phyloP scores from a whole-genome alignment of 2,113 vertebrate genomes.

The Hyla sarda region DNA sequence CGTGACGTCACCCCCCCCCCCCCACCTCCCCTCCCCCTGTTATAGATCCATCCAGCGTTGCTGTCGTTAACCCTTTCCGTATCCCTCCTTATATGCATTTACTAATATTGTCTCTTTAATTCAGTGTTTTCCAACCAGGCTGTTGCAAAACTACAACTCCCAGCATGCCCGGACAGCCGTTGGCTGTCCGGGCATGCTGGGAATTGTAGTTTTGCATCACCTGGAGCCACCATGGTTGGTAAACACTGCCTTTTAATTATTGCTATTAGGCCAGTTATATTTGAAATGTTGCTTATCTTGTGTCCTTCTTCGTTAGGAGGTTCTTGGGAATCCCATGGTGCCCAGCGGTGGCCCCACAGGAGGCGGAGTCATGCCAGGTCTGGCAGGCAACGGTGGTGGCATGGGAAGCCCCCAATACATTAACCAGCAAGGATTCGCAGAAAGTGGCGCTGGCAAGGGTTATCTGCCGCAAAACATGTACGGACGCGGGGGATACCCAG shows the following conservation, averaged over 20 bases:
- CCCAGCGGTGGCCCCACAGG: constrained; percentile 86
- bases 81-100: neutral
- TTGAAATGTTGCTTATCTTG: neutral
- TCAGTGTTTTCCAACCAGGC: no score
- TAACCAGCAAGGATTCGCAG: constrained; percentile 86
- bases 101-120: neutral
- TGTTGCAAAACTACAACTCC: no score
- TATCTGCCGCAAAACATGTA: constrained; percentile 87
- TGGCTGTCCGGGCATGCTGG: no score
- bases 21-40: no score
- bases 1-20: constrained; percentile 51
- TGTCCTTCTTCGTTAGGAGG: constrained; percentile 70
- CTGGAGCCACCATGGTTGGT: no score
- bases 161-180: no score
- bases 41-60: neutral
- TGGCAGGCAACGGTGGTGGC: constrained; percentile 81
- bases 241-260: no score
- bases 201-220: no score
- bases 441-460: constrained; percentile 77
- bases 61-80: constrained; percentile 30
- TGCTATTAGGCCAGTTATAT: neutral
- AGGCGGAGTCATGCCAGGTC: constrained; percentile 80
- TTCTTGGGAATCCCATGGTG: constrained; percentile 88
- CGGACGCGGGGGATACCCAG: constrained; percentile 76
- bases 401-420: constrained; percentile 87